These are phyloP conservation scores for Orientallactaga bullata DNA, from an alignment of 2,113 vertebrate genomes.

Conservation along the genomic window DNA sequence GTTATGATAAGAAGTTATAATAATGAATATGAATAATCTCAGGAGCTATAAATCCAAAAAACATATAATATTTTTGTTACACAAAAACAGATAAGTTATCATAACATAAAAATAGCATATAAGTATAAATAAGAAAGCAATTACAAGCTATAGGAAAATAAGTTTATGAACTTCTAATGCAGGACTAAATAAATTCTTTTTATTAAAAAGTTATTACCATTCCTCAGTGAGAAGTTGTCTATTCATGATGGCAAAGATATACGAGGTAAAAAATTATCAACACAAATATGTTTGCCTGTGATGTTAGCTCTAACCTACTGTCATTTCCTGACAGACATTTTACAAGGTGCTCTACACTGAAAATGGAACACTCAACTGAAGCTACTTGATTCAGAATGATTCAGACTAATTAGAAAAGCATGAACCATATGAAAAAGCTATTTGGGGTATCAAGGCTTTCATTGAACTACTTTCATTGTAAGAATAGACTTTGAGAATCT, in stretches of 20 bases:
- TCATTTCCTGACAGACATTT: constrained; percentile 15
- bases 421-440: constrained; percentile 59
- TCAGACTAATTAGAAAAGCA: constrained; percentile 64
- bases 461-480: constrained; percentile 69
- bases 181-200: constrained; percentile 35
- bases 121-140: constrained; percentile 52
- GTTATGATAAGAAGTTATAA: not conserved
- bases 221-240: constrained; percentile 20
- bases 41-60: constrained; percentile 37
- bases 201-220: constrained; percentile 22
- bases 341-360: not conserved
- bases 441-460: constrained; percentile 44
- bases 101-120: constrained; percentile 18
- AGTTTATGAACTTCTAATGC: constrained; percentile 57
- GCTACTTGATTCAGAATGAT: constrained; percentile 55
- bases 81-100: not conserved
- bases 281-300: constrained; percentile 20
- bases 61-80: not conserved
- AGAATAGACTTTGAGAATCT: constrained; percentile 52
- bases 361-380: constrained; percentile 52
- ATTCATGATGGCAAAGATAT: constrained; percentile 48
- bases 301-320: constrained; percentile 31
- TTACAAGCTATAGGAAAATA: constrained; percentile 14
- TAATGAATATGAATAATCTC: not conserved
- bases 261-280: not conserved